Evolutionary conservation across 2,888 invertebrate species (phyloP), one percentile per base, ranked within the genome.

Genomic region (Mellilla xanthometata): DNA sequence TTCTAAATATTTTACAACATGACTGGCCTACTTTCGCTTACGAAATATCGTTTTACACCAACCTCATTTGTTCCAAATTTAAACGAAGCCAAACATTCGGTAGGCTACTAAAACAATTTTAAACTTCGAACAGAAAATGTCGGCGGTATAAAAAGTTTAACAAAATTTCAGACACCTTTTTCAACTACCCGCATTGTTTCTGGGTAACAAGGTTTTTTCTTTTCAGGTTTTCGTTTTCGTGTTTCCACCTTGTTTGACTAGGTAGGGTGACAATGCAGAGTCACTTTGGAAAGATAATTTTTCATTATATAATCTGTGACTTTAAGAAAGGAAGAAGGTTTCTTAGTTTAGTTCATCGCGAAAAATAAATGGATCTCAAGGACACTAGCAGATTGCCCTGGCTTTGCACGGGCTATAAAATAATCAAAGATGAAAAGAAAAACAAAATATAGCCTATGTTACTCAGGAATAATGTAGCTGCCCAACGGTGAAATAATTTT

Each of bases 141-240:
- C 29, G 33, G 45, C 28, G 32, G 36, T 19, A 24, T 22, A 36
- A 35, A 31, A 39, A 30, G 35, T 31, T 19, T 12, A 32, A 13
- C 36, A 13, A 35, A 35, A 35, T 46, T 36, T 33, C 32, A 33
- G 23, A 47, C 40, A 47, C 40, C 26, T 36, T 47, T 47, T 47
- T 47, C 33, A 47, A 32, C 41, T 41, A 38, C 41, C 47, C 40
- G 28, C 47, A 47, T 47, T 47, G 47, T 47, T 41, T 31, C 36
- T 32, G 24, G 32, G 36, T 47, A 47, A 36, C 40, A 32, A 41
- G 36, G 32, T 41, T 47, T 41, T 19, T 35, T 3, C 26, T 33
- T 41, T 40, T 47, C 33, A 23, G 40, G 36, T 42, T 42, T 33
- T 26, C 41, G 23, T 42, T 48, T 42, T 48, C 33, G 38, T 33